These are phyloP conservation scores for Takifugu ocellatus DNA, from an alignment of 2,797 vertebrate genomes.

Conservation along the genomic window DNA sequence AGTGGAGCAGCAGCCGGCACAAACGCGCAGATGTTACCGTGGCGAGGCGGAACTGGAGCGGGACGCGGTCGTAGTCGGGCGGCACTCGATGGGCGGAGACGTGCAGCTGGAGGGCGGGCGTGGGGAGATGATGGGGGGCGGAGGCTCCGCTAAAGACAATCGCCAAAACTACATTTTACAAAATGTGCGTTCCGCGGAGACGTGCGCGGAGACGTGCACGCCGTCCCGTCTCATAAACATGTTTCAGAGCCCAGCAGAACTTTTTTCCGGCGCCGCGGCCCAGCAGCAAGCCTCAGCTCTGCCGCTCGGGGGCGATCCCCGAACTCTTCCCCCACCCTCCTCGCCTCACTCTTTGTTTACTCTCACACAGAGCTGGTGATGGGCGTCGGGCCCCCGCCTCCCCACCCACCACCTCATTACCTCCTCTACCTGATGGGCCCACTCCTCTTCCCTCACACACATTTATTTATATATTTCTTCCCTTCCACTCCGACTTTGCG, in stretches of 20 bases:
- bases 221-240: too few species aligned
- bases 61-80: too few species aligned
- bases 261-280: neutral
- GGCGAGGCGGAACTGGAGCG: too few species aligned
- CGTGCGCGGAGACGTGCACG: too few species aligned
- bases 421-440: slow-evolving; percentile 73
- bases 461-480: slow-evolving; percentile 78
- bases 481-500: slow-evolving; percentile 88
- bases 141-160: too few species aligned
- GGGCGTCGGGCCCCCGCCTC: slow-evolving; percentile 41
- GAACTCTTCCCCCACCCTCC: slow-evolving; percentile 43
- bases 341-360: slow-evolving; percentile 71
- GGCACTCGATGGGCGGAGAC: too few species aligned
- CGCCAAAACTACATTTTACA: too few species aligned
- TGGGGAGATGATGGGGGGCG: too few species aligned
- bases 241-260: neutral
- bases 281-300: slow-evolving; percentile 42
- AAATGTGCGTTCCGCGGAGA: too few species aligned
- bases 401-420: slow-evolving; percentile 71
- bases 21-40: too few species aligned
- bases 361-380: slow-evolving; percentile 72
- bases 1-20: too few species aligned
- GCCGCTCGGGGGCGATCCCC: slow-evolving; percentile 55
- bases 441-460: slow-evolving; percentile 35
- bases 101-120: too few species aligned